Evolutionary conservation across 1,140 invertebrate species (phyloP).

Genomic region (Argopecten irradians): DNA sequence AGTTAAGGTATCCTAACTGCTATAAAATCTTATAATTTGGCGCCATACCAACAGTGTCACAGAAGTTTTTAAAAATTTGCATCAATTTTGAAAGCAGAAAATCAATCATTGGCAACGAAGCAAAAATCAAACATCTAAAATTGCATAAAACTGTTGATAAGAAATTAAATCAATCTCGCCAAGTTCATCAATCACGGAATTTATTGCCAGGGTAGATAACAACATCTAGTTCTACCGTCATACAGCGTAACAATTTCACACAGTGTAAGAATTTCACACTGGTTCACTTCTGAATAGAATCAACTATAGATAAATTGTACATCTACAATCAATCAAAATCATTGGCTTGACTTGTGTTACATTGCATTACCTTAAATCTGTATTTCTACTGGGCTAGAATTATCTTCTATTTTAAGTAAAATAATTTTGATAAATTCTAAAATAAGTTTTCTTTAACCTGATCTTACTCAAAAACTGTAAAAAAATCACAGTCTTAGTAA

Average conservation of each 20-base stretch:
- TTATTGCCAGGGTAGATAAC: not conserved
- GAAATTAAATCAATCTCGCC: not conserved
- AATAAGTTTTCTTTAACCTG: no score
- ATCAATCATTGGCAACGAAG: not conserved
- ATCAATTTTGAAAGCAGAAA: not conserved
- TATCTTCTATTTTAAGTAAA: no score
- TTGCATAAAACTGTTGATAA: not conserved
- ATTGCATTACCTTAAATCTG: no score
- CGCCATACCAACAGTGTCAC: conserved; percentile 1
- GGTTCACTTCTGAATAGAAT: no score
- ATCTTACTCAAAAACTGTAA: no score
- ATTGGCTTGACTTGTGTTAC: no score
- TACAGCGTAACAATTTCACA: not conserved
- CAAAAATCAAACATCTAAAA: conserved; percentile 3
- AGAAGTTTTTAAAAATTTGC: not conserved
- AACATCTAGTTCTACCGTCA: not conserved
- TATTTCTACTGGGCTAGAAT: no score
- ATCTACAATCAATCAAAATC: no score
- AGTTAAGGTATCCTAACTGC: not conserved
- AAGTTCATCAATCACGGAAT: not conserved
- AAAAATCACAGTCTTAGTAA: no score
- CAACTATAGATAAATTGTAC: no score
- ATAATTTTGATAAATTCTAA: no score
- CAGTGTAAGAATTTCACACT: no score
- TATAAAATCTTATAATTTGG: conserved; percentile 4